phyloP scores from a whole-genome alignment of 2,113 vertebrate genomes.

The Pseudorhombus dupliciocellatus region DNA sequence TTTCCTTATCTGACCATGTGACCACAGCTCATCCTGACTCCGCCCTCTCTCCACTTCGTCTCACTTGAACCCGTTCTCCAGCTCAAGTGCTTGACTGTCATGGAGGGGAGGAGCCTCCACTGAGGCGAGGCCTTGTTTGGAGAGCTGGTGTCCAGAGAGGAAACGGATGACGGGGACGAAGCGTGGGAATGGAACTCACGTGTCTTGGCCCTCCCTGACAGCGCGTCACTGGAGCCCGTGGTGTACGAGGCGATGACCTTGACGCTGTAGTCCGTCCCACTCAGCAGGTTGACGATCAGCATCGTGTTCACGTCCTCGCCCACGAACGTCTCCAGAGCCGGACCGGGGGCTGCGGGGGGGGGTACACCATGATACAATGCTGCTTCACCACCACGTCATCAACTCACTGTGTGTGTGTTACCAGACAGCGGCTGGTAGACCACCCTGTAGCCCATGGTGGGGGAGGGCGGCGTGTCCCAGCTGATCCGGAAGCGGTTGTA shows the following conservation, averaged over 20 bases:
- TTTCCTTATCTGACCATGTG: too few species aligned
- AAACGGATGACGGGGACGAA: too few species aligned
- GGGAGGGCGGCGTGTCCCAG: constrained; percentile 88
- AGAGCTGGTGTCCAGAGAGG: too few species aligned
- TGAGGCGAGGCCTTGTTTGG: too few species aligned
- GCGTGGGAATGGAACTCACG: constrained; percentile 78
- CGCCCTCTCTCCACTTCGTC: too few species aligned
- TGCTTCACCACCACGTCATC: too few species aligned
- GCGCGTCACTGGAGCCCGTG: constrained; percentile 90
- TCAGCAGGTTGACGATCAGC: constrained; percentile 92
- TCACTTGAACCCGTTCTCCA: too few species aligned
- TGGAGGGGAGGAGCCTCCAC: too few species aligned
- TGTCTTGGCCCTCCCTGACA: constrained; percentile 88
- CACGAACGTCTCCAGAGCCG: constrained; percentile 94
- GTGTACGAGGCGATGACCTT: constrained; percentile 95
- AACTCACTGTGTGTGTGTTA: constrained; percentile 65
- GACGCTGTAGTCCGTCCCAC: constrained; percentile 91
- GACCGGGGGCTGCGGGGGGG: constrained; percentile 82
- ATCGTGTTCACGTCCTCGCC: constrained; percentile 94
- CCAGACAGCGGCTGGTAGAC: constrained; percentile 91
- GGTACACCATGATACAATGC: too few species aligned
- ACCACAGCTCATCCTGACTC: too few species aligned
- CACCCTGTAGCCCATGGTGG: constrained; percentile 93
- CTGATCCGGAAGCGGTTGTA: constrained; percentile 94
- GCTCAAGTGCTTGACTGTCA: too few species aligned